Conservation (phyloP, 2,113 vertebrate genomes). For the Petrocephalus zakoni region DNA sequence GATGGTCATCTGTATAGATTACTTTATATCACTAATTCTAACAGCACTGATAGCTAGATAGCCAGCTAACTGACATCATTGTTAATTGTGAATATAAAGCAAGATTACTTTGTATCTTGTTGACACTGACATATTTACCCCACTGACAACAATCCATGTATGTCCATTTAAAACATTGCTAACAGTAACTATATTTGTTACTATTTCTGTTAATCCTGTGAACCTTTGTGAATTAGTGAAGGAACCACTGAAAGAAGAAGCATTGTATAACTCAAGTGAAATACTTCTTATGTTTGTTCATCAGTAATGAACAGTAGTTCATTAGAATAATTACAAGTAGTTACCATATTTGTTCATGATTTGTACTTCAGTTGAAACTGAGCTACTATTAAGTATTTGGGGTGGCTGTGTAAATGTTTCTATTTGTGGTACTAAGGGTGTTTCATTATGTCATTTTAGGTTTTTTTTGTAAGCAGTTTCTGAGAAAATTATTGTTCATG, state of each 20-base stretch:
- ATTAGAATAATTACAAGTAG: no score
- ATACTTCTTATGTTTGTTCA: not conserved
- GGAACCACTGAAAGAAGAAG: not conserved
- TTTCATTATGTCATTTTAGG: not conserved
- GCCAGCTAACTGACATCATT: not conserved
- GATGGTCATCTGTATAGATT: not conserved
- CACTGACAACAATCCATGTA: not conserved
- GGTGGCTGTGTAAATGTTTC: not conserved
- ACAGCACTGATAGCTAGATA: not conserved
- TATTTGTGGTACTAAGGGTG: not conserved
- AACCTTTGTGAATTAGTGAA: not conserved
- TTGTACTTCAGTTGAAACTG: not conserved
- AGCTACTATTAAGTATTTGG: not conserved
- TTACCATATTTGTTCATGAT: not conserved
- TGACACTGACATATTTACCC: not conserved
- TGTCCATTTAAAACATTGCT: not conserved
- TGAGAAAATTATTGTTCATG: not conserved
- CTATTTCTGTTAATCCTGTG: not conserved
- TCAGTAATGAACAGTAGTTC: no score
- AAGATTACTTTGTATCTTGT: not conserved
- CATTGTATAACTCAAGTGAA: not conserved
- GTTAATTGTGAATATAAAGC: not conserved
- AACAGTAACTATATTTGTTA: not conserved
- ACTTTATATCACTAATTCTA: not conserved
- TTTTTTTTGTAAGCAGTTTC: not conserved